Evolutionary conservation across 2,113 vertebrate genomes (phyloP), one percentile per base, ranked within the genome.

Genomic region (Coryphaenoides rupestris): DNA sequence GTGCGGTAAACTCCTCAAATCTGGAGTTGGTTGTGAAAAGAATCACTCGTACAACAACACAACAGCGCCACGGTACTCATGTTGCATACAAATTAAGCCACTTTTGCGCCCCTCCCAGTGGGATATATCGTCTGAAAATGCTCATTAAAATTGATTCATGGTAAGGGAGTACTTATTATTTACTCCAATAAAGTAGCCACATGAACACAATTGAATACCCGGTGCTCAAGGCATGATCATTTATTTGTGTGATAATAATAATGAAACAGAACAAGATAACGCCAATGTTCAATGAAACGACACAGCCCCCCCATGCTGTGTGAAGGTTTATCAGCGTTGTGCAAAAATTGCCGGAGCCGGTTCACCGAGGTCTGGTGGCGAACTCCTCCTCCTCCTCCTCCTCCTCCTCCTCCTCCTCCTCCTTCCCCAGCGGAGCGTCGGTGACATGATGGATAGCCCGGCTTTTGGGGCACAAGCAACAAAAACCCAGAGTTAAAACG

Each of bases 381-480:
- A n/a, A n/a, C n/a, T n/a, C n/a, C n/a, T n/a, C n/a, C n/a, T n/a
- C n/a, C n/a, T n/a, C n/a, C n/a, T n/a, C n/a, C n/a, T n/a, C n/a
- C n/a, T n/a, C n/a, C n/a, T n/a, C n/a, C n/a, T n/a, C n/a, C n/a
- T n/a, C n/a, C n/a, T n/a, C n/a, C n/a, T n/a, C n/a, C n/a, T n/a
- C 57, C 57, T 63, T 49, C 79, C 58, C 78, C 70, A 54, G 73
- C 77, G 78, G 68, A 65, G 55, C 56, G 50, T 19, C 50, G 66
- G 69, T 84, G 81, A 86, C 65, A 70, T 89, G 82, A 87, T 87
- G 73, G 74, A 87, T 86, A 17, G 74, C 70, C 46, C 15, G 60
- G 21, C 58, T 82, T 84, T 81, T 78, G 80, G 77, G 70, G 69
- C 74, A 60, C 74, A 22, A 66, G 17, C 66, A 58, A 67, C 70